A percentile compares a stretch with the other conserved stretches of the same genome.
These are phyloP conservation scores for Scelioninae gen. 1 DNA, from an alignment of 2,888 invertebrate species.

Conservation along the genomic window DNA sequence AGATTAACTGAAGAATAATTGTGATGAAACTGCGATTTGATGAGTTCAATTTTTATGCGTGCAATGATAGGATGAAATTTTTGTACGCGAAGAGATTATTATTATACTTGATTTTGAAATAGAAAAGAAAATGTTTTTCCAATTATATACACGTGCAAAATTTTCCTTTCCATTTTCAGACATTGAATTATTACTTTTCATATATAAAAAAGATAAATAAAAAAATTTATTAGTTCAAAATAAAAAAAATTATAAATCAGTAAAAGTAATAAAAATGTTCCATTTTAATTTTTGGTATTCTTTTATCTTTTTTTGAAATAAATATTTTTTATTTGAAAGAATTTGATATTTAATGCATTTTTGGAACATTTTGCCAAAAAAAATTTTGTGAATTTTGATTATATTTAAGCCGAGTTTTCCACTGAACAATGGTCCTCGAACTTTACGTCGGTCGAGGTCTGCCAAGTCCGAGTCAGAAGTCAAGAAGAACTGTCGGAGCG, in stretches of 20 bases:
- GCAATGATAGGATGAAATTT: slow-evolving; percentile 22
- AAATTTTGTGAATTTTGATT: too few species aligned
- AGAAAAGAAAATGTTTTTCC: not conserved
- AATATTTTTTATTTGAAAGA: too few species aligned
- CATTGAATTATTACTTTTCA: too few species aligned
- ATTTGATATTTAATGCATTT: too few species aligned
- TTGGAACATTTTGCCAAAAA: too few species aligned
- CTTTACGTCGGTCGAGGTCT: slow-evolving; percentile 67
- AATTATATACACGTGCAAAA: not conserved
- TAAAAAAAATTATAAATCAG: too few species aligned
- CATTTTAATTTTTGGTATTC: too few species aligned
- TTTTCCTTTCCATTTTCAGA: too few species aligned
- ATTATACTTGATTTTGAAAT: slow-evolving; percentile 26
- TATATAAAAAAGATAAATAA: too few species aligned
- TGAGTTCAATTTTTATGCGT: slow-evolving; percentile 21
- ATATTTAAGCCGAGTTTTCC: slow-evolving; percentile 22
- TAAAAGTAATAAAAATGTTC: too few species aligned
- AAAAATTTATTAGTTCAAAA: too few species aligned
- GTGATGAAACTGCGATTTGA: slow-evolving; percentile 38
- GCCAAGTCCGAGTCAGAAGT: slow-evolving; percentile 65
- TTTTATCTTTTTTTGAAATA: too few species aligned
- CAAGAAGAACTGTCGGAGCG: slow-evolving; percentile 44
- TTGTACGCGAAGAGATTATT: slow-evolving; percentile 17
- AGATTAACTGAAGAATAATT: slow-evolving; percentile 38
- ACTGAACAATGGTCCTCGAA: slow-evolving; percentile 62